Evolutionary conservation across 2,797 vertebrate genomes (phyloP).

Genomic region (Thalassophryne amazonica): DNA sequence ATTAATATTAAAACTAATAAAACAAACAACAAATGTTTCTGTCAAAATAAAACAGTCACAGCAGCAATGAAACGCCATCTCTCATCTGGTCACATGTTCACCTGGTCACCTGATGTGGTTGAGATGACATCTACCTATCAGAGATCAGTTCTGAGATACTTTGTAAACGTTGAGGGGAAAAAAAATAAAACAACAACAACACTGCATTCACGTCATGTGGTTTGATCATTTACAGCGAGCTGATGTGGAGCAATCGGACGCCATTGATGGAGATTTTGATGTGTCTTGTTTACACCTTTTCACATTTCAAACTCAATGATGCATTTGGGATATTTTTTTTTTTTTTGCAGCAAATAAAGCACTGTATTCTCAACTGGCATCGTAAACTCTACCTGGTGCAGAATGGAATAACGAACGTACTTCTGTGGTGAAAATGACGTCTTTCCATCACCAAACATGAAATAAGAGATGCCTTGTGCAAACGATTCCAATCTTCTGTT

Average conservation of each 20-base stretch:
- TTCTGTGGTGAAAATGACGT: no score
- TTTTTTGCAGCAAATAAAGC: neutral
- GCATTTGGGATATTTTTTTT: neutral
- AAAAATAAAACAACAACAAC: no score
- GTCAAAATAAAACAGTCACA: conserved; percentile 88
- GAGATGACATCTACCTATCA: conserved; percentile 67
- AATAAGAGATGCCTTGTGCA: no score
- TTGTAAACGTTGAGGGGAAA: conserved; percentile 80
- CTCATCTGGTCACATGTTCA: conserved; percentile 84
- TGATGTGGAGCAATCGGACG: neutral
- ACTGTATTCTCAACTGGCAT: neutral
- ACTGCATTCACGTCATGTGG: conserved; percentile 57
- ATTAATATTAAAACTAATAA: conserved; percentile 49
- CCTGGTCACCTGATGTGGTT: conserved; percentile 71
- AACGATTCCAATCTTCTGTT: no score
- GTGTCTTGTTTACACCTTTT: conserved; percentile 18
- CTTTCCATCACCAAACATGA: no score
- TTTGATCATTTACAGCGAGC: conserved; percentile 1
- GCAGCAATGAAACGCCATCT: conserved; percentile 89
- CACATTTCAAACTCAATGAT: conserved; percentile 29
- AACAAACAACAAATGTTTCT: conserved; percentile 69
- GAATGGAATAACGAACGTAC: no score
- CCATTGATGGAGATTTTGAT: neutral
- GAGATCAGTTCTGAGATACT: conserved; percentile 70
- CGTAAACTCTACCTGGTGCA: neutral